Evolutionary conservation across 2,888 invertebrate genomes (phyloP).

Genomic region (Agelastica alni): DNA sequence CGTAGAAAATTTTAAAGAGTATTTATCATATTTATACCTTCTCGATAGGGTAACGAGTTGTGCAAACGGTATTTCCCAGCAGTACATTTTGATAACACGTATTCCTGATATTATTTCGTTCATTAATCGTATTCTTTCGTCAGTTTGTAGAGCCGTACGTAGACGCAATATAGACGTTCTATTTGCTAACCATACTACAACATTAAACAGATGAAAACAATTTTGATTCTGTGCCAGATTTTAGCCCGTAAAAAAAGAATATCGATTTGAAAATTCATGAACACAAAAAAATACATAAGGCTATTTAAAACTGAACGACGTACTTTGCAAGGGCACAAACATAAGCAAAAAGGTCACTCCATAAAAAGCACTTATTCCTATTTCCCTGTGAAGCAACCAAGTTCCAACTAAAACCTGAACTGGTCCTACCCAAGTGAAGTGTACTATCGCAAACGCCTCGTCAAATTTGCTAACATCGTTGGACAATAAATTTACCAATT

Average conservation of each 20-base stretch:
- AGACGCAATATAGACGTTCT: constrained; percentile 51
- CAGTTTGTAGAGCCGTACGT: constrained; percentile 66
- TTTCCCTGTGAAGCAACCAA: constrained; percentile 59
- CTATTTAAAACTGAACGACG: no score
- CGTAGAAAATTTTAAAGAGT: no score
- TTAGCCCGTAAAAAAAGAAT: background rate
- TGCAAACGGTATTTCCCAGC: constrained; percentile 92
- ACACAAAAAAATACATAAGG: no score
- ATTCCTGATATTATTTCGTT: constrained; percentile 75
- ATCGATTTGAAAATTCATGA: no score
- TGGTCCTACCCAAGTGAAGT: constrained; percentile 77
- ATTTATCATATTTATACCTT: constrained; percentile 60
- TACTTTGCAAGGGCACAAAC: constrained; percentile 55
- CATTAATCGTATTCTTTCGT: constrained; percentile 70
- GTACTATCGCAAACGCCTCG: constrained; percentile 83
- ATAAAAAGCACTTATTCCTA: constrained; percentile 55
- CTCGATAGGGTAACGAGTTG: constrained; percentile 76
- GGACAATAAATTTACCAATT: constrained; percentile 60
- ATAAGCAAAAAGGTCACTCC: constrained; percentile 55
- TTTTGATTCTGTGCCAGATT: background rate
- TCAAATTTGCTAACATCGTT: constrained; percentile 82
- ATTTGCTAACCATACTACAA: constrained; percentile 51
- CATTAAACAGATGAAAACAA: background rate
- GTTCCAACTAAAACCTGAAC: constrained; percentile 64
- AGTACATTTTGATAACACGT: constrained; percentile 94